Base-by-base conservation (phyloP, 2,888 invertebrate genomes). In the Ormyrus pomaceus region DNA sequence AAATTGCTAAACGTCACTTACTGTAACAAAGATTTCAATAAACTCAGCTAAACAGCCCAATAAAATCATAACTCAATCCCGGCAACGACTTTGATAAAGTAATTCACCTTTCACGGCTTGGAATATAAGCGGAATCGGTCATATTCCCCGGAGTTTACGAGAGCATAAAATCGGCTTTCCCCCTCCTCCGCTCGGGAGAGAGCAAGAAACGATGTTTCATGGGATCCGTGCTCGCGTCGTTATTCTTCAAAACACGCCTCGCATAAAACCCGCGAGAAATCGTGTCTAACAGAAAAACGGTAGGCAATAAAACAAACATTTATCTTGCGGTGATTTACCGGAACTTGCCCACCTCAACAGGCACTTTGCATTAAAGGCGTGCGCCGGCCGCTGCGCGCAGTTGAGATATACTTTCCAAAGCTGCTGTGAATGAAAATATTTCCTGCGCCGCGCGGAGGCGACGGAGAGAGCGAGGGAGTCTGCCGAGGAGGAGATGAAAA, bases 241-340 rank as follows among this genome's bases (percentile, higher is more conserved):
- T 73, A 78, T 78, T 78, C 78, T 62, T 68, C 72, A 78, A 78
- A 78, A 78, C 68, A 78, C 78, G 73, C 72, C 78, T 73, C 72
- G 68, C 48, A 59, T 75, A 68, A 79, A 74, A 74, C 50, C 48
- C 66, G 53, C 69, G 75, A 79, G 79, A 79, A 71, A 75, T 75
- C 71, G 65, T 69, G 77, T 74, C 72, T 65, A 68, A 79, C 62
- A 65, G 75, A 80, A 80, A 82, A 77, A 80, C 65, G 77, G 76
- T 65, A 68, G 71, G 76, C 74, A 77, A 80, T 80, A 80, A 80
- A 80, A 77, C 80, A 80, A 80, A 80, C 80, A 77, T 81, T 81
- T 77, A 81, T 81, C 81, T 81, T 79, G 64, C 72, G 65, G 71
- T 82, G 82, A 83, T 82, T 83, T 75, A 77, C 73, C 71, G 76